A percentile compares a stretch with the other conserved stretches of the same genome.
These are phyloP conservation scores for Steinernema carpocapsae DNA, from an alignment of 2,888 invertebrate species.

Conservation along the genomic window DNA sequence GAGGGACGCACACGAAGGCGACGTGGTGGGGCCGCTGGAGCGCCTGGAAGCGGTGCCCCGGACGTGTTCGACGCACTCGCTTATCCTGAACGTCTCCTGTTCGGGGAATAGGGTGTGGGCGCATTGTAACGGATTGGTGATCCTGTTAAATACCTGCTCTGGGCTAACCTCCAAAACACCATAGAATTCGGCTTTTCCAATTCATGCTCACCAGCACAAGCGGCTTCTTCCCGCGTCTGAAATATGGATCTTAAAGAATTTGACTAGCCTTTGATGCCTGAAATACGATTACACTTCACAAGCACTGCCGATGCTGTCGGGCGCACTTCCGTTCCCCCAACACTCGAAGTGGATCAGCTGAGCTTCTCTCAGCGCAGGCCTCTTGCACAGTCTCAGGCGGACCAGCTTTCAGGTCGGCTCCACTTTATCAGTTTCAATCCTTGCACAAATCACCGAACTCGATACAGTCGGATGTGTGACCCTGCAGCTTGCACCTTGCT, in stretches of 20 bases:
- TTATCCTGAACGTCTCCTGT: neutral
- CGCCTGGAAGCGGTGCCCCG: conserved; percentile 10
- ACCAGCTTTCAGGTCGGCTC: neutral
- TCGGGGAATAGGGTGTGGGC: neutral
- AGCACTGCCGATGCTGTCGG: conserved; percentile 15
- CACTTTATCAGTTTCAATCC: neutral
- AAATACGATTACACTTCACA: conserved; percentile 37
- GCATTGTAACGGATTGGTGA: neutral
- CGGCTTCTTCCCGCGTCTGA: conserved; percentile 19
- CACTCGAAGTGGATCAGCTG: conserved; percentile 32
- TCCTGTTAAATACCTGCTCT: neutral
- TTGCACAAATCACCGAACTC: conserved; percentile 24
- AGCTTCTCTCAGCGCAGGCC: neutral
- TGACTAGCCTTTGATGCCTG: neutral
- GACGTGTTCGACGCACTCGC: conserved; percentile 22
- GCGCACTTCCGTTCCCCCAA: conserved; percentile 35
- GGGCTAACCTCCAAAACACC: conserved; percentile 34
- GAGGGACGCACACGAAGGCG: conserved; percentile 22
- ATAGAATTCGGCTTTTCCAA: conserved; percentile 36
- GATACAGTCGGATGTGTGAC: too few relatives aligned
- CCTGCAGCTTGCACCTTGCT: too few relatives aligned
- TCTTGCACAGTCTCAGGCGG: neutral
- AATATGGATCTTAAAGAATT: neutral
- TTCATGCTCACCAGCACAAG: conserved; percentile 38
- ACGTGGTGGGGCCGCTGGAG: conserved; percentile 2